phyloP scores from a whole-genome alignment of 2,888 invertebrate genomes.

The Diabrotica balteata region DNA sequence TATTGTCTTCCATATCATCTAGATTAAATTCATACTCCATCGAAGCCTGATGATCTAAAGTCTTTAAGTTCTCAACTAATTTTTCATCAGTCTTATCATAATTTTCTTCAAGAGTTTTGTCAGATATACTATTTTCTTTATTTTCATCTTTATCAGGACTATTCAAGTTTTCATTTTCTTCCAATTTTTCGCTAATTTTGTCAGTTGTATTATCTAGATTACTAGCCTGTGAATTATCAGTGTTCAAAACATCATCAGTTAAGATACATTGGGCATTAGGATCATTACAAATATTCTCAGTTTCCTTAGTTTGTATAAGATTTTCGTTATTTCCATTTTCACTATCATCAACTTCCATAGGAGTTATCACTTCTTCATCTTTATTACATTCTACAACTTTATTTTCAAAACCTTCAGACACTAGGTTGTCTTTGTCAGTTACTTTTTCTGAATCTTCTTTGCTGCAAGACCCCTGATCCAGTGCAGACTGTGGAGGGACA shows the following conservation, averaged over 20 bases:
- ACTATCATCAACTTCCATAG: neutral
- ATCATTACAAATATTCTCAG: too few species aligned
- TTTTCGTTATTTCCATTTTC: too few species aligned
- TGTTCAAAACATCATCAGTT: too few species aligned
- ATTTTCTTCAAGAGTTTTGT: slow-evolving; percentile 15
- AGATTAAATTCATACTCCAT: slow-evolving; percentile 47
- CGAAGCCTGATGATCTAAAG: neutral
- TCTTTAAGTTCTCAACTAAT: neutral
- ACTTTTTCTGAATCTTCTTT: neutral
- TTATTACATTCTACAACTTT: too few species aligned
- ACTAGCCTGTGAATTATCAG: neutral
- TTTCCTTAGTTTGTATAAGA: too few species aligned
- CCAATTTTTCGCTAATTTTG: too few species aligned
- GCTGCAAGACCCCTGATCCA: too few species aligned
- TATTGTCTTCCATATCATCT: slow-evolving; percentile 42
- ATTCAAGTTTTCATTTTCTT: too few species aligned
- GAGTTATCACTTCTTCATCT: slow-evolving; percentile 1
- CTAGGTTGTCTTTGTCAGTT: neutral
- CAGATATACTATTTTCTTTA: neutral
- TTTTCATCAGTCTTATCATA: slow-evolving; percentile 1
- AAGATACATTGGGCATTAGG: too few species aligned
- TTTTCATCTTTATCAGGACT: neutral
- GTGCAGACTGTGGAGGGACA: slow-evolving; percentile 25
- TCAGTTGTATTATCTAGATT: neutral
- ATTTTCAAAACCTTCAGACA: neutral